Conservation (phyloP, 2,888 invertebrate genomes). For the Opisthograptis luteolata region DNA sequence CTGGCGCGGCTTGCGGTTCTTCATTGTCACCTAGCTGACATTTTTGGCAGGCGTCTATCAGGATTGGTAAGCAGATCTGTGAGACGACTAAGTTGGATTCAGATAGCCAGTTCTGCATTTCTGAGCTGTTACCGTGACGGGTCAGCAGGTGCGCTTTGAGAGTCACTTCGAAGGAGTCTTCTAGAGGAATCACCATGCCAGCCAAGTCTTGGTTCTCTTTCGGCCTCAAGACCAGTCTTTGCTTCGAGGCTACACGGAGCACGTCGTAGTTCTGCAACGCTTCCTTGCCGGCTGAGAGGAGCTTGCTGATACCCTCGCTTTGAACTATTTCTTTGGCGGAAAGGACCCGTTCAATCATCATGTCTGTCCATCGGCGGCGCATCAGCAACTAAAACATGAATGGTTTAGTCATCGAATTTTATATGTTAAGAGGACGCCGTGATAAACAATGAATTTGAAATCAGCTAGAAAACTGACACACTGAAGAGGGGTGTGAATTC, state of each 20-base stretch:
- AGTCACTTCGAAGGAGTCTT: slow-evolving; percentile 4
- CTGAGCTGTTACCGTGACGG: neutral
- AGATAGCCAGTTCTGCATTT: slow-evolving; percentile 2
- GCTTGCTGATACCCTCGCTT: neutral
- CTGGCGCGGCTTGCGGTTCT: neutral
- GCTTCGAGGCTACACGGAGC: neutral
- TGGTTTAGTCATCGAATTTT: neutral
- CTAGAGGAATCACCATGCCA: slow-evolving; percentile 5
- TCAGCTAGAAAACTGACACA: no score
- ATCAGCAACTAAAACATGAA: neutral
- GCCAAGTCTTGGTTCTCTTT: neutral
- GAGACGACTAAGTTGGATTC: neutral
- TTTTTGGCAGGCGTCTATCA: neutral
- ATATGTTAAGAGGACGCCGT: no score
- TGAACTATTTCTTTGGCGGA: neutral
- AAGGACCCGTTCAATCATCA: neutral
- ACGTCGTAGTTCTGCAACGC: slow-evolving; percentile 1
- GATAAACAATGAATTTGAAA: no score
- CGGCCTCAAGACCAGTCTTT: neutral
- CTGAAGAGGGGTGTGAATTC: no score
- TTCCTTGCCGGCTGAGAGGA: neutral
- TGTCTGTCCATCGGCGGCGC: neutral
- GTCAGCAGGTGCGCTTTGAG: slow-evolving; percentile 6
- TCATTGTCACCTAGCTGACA: neutral
- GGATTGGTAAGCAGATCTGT: neutral